phyloP scores from a whole-genome alignment of 2,888 invertebrate species.

The Pseudococcus longispinus region DNA sequence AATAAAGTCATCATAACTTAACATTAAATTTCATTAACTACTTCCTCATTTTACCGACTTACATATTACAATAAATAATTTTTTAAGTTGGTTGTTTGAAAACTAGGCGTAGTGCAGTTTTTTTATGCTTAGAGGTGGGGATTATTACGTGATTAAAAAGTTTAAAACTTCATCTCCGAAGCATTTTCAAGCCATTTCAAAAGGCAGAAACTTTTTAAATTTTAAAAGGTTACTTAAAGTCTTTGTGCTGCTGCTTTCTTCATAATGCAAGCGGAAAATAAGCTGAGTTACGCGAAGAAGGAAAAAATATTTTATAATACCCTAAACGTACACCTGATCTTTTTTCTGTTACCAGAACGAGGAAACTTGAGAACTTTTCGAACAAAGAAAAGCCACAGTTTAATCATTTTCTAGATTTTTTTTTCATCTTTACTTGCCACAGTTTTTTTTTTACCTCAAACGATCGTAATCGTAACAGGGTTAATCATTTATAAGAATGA shows the following conservation, averaged over 20 bases:
- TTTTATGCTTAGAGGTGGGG: constrained; percentile 17
- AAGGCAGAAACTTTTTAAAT: constrained; percentile 45
- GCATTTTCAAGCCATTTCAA: constrained; percentile 45
- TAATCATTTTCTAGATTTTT: constrained; percentile 5
- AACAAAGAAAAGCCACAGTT: constrained; percentile 36
- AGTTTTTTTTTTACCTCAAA: not conserved
- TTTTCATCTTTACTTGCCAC: not conserved
- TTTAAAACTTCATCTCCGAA: constrained; percentile 42
- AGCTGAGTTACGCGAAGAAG: constrained; percentile 44
- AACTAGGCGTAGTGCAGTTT: constrained; percentile 45
- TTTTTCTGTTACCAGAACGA: constrained; percentile 37
- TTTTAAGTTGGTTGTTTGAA: constrained; percentile 43
- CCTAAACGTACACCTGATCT: constrained; percentile 41
- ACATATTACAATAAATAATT: constrained; percentile 44
- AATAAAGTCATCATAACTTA: constrained; percentile 12
- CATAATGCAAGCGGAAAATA: constrained; percentile 46
- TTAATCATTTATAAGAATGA: not conserved
- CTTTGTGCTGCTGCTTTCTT: constrained; percentile 36
- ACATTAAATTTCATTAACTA: constrained; percentile 43
- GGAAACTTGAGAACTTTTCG: constrained; percentile 21
- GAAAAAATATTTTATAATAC: constrained; percentile 46
- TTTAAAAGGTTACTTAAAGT: constrained; percentile 46
- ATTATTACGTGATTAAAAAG: constrained; percentile 46
- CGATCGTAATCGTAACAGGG: not conserved
- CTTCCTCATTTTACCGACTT: constrained; percentile 17